Conservation (phyloP, 53 echinoderm and acorn worm genomes). For the Paracentrotus lividus region DNA sequence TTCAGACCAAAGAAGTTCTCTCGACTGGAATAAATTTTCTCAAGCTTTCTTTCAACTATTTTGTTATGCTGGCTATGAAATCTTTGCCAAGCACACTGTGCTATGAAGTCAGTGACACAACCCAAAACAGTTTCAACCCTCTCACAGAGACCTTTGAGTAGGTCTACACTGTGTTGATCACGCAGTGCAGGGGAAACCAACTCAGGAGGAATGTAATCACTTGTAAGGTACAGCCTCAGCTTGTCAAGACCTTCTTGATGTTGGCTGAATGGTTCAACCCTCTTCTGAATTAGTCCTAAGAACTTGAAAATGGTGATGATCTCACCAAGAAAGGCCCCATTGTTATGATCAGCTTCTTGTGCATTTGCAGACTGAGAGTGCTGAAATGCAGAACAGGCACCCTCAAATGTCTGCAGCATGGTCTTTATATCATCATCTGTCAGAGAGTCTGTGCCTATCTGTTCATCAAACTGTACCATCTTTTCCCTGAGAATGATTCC, state of each 20-base stretch:
- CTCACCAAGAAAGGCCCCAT: constrained; percentile 57
- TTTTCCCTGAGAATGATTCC: constrained; percentile 72
- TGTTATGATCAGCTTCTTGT: constrained; percentile 5
- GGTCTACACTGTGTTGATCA: constrained; percentile 7
- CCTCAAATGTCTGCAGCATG: neutral
- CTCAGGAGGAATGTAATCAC: constrained; percentile 36
- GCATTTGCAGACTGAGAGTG: constrained; percentile 29
- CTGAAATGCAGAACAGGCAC: constrained; percentile 56
- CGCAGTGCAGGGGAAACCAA: neutral
- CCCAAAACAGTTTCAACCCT: constrained; percentile 35
- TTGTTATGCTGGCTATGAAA: neutral
- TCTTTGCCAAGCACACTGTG: constrained; percentile 48
- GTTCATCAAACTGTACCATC: constrained; percentile 33
- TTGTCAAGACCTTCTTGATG: neutral
- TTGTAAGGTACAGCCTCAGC: constrained; percentile 40
- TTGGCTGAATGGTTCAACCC: constrained; percentile 48
- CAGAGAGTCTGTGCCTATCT: neutral
- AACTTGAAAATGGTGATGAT: constrained; percentile 16
- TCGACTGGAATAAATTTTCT: neutral
- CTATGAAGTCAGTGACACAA: constrained; percentile 37
- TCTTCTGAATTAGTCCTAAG: constrained; percentile 51
- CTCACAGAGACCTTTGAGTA: neutral
- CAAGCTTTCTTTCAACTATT: constrained; percentile 43
- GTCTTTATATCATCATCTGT: constrained; percentile 29
- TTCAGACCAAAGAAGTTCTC: constrained; percentile 23